These are phyloP conservation scores for Platycnemis pennipes DNA, from an alignment of 2,888 invertebrate species.

Conservation along the genomic window DNA sequence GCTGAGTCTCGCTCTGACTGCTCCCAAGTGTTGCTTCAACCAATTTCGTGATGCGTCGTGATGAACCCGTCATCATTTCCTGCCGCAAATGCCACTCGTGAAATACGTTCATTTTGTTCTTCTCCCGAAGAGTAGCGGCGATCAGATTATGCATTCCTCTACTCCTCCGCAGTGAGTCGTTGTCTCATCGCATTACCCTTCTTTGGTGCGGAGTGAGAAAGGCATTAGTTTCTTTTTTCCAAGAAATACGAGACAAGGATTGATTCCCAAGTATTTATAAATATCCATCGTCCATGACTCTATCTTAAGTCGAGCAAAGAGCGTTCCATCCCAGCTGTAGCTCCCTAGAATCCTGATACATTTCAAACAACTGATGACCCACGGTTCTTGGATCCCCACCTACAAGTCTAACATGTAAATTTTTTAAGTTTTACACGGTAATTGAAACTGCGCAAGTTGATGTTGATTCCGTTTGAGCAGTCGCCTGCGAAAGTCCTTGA, in stretches of 20 bases:
- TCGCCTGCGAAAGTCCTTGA: too few species aligned
- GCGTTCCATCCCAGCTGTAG: background rate
- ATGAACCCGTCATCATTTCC: background rate
- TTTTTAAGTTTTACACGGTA: too few species aligned
- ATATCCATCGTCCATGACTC: background rate
- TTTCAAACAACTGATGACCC: background rate
- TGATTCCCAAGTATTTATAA: background rate
- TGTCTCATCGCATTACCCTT: background rate
- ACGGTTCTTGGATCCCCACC: background rate
- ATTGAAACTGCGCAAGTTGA: too few species aligned
- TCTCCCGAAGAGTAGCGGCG: background rate
- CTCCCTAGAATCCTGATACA: background rate
- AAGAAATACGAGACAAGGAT: background rate
- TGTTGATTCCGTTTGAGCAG: too few species aligned
- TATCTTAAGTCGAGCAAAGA: background rate
- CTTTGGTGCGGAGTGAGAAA: background rate
- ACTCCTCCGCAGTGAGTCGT: background rate
- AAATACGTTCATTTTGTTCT: background rate
- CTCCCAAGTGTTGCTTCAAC: constrained; percentile 5
- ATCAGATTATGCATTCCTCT: background rate
- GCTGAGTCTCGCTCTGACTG: constrained; percentile 32
- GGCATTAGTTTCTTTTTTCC: background rate
- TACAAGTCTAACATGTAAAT: too few species aligned
- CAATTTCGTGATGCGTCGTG: constrained; percentile 42
- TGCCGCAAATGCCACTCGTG: background rate